A percentile compares a stretch with the other conserved stretches of the same genome.
Conservation (phyloP, 2,113 vertebrate genomes). For the Ranitomeya imitator region DNA sequence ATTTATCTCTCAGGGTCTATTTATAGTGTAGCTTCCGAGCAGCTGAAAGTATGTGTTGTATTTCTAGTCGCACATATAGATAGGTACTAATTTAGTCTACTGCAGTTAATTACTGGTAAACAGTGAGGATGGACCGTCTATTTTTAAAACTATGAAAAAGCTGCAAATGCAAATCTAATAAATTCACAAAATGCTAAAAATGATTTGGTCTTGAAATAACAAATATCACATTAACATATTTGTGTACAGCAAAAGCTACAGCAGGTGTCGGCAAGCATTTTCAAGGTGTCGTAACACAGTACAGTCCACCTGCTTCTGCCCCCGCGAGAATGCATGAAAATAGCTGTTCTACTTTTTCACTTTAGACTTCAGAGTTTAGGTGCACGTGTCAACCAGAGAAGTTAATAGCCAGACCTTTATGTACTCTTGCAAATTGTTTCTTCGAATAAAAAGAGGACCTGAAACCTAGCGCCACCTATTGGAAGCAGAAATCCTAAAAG, state of each 20-base stretch:
- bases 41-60: neutral
- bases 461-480: too few species aligned
- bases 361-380: neutral
- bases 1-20: conserved; percentile 44
- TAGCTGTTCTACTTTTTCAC: neutral
- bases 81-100: conserved; percentile 26
- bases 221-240: conserved; percentile 9
- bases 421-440: too few species aligned
- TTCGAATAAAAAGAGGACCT: too few species aligned
- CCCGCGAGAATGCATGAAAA: neutral
- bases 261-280: neutral
- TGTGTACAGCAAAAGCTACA: neutral
- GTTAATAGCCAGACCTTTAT: neutral
- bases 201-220: neutral
- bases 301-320: neutral
- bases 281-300: neutral
- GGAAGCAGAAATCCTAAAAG: too few species aligned
- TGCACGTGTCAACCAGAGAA: neutral
- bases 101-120: conserved; percentile 42
- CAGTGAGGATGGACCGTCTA: neutral
- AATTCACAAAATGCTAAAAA: conserved; percentile 11
- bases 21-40: conserved; percentile 25
- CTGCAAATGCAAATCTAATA: neutral
- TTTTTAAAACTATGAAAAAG: neutral
- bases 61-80: conserved; percentile 41